A percentile compares a stretch with the other conserved stretches of the same genome.
phyloP scores from a whole-genome alignment of 1,140 invertebrate species.

The Caenorhabditis latens region DNA sequence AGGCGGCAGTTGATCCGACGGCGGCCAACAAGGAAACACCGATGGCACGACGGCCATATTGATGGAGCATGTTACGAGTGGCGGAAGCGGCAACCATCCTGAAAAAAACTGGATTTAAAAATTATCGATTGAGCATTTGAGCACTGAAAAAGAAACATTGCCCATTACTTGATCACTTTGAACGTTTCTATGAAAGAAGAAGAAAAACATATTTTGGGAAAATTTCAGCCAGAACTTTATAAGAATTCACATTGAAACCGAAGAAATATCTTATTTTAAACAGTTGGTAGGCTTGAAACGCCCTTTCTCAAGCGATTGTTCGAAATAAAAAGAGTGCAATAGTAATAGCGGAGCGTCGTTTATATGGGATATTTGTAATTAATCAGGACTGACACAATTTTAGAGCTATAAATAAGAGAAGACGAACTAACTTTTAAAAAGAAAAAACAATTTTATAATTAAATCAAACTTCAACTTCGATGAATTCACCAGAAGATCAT shows the following conservation, averaged over 20 bases:
- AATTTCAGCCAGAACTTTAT: too few relatives aligned
- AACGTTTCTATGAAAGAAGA: too few relatives aligned
- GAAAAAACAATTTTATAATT: not conserved
- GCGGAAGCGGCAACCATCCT: constrained; percentile 48
- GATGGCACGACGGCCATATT: constrained; percentile 62
- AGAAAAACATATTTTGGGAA: too few relatives aligned
- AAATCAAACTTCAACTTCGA: not conserved
- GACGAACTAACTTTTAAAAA: not conserved
- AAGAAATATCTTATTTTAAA: not conserved
- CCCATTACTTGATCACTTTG: too few relatives aligned
- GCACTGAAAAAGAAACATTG: too few relatives aligned
- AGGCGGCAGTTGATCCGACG: constrained; percentile 61
- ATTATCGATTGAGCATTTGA: not conserved
- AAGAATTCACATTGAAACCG: not conserved
- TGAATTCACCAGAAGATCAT: not conserved
- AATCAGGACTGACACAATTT: too few relatives aligned
- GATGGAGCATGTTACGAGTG: constrained; percentile 50
- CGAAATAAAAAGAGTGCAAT: not conserved
- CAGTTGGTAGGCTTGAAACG: not conserved
- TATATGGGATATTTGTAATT: not conserved
- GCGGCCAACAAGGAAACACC: constrained; percentile 61
- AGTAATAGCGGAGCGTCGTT: constrained; percentile 4
- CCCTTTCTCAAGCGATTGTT: constrained; percentile 9
- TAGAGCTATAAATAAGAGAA: not conserved
- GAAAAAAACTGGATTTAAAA: constrained; percentile 4